These are phyloP conservation scores for Eupithecia inturbata DNA, from an alignment of 2,888 invertebrate genomes.

Conservation along the genomic window DNA sequence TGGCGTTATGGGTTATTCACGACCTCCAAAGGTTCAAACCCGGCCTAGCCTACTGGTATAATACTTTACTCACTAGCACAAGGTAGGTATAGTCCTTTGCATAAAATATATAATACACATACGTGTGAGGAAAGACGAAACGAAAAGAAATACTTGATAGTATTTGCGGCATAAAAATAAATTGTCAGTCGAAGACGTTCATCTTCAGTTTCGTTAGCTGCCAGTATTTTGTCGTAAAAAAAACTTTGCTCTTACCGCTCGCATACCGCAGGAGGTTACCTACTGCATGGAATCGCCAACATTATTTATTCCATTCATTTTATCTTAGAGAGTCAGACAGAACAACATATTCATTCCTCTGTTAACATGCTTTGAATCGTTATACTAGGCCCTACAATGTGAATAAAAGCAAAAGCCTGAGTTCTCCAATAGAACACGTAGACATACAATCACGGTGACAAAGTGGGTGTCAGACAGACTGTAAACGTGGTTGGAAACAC, in stretches of 20 bases:
- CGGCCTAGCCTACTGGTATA: not conserved
- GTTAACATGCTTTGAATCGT: not conserved
- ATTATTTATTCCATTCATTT: not conserved
- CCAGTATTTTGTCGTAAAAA: not conserved
- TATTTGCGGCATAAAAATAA: not conserved
- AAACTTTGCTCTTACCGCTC: not conserved
- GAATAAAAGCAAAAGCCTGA: slow-evolving; percentile 5
- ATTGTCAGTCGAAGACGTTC: not conserved
- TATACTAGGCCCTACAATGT: slow-evolving; percentile 7
- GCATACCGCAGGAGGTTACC: not conserved
- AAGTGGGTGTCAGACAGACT: slow-evolving; percentile 15
- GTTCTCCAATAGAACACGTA: not conserved
- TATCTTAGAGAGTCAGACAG: not conserved
- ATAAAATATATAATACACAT: not conserved
- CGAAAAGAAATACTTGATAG: not conserved
- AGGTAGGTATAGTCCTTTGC: not conserved
- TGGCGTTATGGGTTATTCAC: slow-evolving; percentile 12
- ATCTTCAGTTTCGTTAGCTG: not conserved
- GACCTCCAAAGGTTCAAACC: not conserved
- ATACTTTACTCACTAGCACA: not conserved
- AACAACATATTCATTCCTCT: not conserved
- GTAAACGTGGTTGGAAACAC: slow-evolving; percentile 10
- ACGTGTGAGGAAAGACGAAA: not conserved
- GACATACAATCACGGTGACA: slow-evolving; percentile 13
- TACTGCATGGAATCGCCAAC: no score